A percentile compares a stretch with the other conserved stretches of the same genome.
These are phyloP conservation scores for Aegithalos caudatus DNA, from an alignment of 2,113 vertebrate species.

Conservation along the genomic window DNA sequence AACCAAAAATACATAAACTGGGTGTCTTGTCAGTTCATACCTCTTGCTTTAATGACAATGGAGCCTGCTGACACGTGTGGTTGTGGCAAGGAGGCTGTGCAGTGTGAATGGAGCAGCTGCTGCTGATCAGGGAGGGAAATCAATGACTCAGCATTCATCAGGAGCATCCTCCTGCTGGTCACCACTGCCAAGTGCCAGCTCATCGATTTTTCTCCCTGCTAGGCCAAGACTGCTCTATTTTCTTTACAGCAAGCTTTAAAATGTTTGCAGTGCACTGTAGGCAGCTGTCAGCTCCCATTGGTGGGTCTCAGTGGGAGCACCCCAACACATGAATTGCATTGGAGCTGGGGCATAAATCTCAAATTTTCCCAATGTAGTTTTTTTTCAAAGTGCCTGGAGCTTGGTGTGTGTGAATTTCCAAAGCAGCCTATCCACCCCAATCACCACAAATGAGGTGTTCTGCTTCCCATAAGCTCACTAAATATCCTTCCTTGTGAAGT, in stretches of 20 bases:
- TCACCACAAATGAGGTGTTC: constrained; percentile 17
- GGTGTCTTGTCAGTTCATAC: constrained; percentile 16
- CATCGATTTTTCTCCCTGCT: constrained; percentile 66
- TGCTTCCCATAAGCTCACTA: constrained; percentile 30
- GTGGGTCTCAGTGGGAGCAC: constrained; percentile 15
- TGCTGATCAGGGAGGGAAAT: constrained; percentile 53
- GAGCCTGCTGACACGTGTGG: constrained; percentile 18
- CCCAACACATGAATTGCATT: not conserved
- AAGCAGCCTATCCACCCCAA: not conserved
- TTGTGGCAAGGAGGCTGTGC: not conserved
- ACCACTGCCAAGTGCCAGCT: constrained; percentile 66
- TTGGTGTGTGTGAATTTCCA: not conserved
- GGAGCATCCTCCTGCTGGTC: constrained; percentile 61
- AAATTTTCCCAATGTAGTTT: not conserved
- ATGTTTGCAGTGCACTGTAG: not conserved
- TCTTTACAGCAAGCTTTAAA: constrained; percentile 45
- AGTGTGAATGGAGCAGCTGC: constrained; percentile 55
- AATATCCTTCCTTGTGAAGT: constrained; percentile 23
- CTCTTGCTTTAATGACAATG: not conserved
- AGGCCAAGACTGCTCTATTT: constrained; percentile 56
- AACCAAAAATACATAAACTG: not conserved
- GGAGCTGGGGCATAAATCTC: not conserved
- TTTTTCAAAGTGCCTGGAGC: not conserved
- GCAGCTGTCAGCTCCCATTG: constrained; percentile 23
- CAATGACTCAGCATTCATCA: constrained; percentile 67